phyloP scores from a whole-genome alignment of 2,888 invertebrate genomes.

The Agrotis segetum region DNA sequence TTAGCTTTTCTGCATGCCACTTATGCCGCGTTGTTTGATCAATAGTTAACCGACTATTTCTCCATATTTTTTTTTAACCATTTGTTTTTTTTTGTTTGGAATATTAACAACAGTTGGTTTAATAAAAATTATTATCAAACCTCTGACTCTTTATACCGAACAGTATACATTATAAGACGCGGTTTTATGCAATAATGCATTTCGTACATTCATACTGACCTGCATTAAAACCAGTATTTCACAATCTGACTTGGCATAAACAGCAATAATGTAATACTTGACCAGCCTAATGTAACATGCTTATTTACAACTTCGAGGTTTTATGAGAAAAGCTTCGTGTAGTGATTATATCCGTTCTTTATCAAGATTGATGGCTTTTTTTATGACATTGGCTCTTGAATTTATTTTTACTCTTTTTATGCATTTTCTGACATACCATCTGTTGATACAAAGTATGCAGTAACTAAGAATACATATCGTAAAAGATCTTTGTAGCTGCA shows the following conservation, averaged over 20 bases:
- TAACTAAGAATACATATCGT: not conserved
- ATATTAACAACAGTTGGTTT: no score
- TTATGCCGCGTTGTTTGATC: not conserved
- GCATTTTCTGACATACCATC: not conserved
- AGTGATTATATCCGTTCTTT: not conserved
- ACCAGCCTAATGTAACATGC: not conserved
- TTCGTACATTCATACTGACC: slow-evolving; percentile 41
- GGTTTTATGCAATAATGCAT: slow-evolving; percentile 45
- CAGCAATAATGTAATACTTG: slow-evolving; percentile 30
- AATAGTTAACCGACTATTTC: no score
- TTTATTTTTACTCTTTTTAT: no score
- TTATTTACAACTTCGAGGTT: slow-evolving; percentile 10
- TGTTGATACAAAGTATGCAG: not conserved
- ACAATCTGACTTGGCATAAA: slow-evolving; percentile 23
- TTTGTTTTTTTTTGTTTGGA: no score
- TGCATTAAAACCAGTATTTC: slow-evolving; percentile 48
- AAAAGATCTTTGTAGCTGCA: not conserved
- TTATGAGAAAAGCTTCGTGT: not conserved
- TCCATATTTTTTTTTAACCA: no score
- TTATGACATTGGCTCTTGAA: not conserved
- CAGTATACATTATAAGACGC: slow-evolving; percentile 40
- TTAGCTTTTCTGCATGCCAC: not conserved
- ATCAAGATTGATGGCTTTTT: not conserved
- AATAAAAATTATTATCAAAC: no score
- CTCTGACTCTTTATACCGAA: not conserved